Evolutionary conservation across 1,140 invertebrate genomes (phyloP).

Genomic region (Eciton burchellii): DNA sequence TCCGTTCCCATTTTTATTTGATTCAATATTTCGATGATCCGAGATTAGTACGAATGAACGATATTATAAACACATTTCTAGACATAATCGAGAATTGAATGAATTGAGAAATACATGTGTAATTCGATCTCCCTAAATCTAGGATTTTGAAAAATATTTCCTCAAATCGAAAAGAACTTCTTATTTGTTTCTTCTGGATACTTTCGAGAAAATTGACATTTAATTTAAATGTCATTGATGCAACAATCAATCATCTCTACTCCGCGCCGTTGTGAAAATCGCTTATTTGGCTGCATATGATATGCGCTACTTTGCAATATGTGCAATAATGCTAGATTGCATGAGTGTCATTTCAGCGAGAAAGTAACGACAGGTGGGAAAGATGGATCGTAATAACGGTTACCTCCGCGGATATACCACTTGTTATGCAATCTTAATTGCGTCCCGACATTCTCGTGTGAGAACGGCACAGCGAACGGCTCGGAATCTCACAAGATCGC

Average conservation of each 20-base stretch:
- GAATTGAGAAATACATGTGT: background rate
- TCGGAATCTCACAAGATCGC: background rate
- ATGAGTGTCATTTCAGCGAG: conserved; percentile 37
- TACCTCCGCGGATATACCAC: conserved; percentile 18
- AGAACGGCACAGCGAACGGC: no score
- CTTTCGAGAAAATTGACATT: background rate
- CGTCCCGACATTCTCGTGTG: background rate
- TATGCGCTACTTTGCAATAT: background rate
- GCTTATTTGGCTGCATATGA: background rate
- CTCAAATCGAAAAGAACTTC: background rate
- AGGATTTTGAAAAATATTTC: background rate
- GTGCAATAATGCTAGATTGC: conserved; percentile 27
- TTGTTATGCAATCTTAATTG: conserved; percentile 60
- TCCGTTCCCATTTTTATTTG: background rate
- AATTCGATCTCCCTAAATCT: background rate
- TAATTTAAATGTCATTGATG: conserved; percentile 24
- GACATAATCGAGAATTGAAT: background rate
- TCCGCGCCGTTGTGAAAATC: background rate
- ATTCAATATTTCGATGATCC: background rate
- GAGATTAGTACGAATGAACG: background rate
- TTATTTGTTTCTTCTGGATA: background rate
- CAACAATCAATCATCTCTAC: background rate
- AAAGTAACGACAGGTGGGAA: conserved; percentile 34
- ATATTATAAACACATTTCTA: background rate
- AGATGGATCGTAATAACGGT: conserved; percentile 47